Evolutionary conservation across 2,797 vertebrate species (phyloP), one percentile per base, ranked within the genome.

Genomic region (Spinibarbus caldwelli): DNA sequence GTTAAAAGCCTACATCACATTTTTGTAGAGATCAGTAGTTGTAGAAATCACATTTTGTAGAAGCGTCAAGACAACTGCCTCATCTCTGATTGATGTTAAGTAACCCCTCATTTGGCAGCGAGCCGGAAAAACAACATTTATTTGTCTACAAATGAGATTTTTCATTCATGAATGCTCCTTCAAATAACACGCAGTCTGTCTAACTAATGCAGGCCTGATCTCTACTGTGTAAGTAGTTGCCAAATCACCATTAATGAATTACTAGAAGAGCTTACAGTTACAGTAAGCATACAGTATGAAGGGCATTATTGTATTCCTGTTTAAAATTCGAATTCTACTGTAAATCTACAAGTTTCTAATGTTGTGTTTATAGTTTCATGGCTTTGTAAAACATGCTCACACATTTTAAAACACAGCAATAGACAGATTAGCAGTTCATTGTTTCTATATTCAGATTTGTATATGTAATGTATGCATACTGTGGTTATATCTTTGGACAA

Each of bases 291-390:
- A 76, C 29, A 66, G 41, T 66, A 47, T 66, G 17, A 31, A 47
- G 6, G 36, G 21, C 41, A 79, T 23, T 79, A 23, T n/a, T 79
- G 59, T 79, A 23, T 79, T 79, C 12, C 19, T 64, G 59, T 79
- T 45, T 4, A 43, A 78, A 43, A 62, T 29, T 36, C 7, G 5
- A 23, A 34, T 4, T 34, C 11, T 54, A 38, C 9, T 54, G 31
- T 59, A 41, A 78, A 78, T 68, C 66, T 38, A 38, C 34, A 67
- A 80, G 3, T 19, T 82, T 62, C 29, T 62, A 76, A 76, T 34
- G 11, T 3, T 67, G 43, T 66, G 34, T 23, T 67, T 23, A 52
- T 6, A 21, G 67, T n/a, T 73, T 34, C 10, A 66, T 26, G 47
- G 43, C 43, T 76, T 66, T 83, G 43, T 76, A 64, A 64, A 83